Evolutionary conservation across 2,888 invertebrate genomes (phyloP).

Genomic region (Nomada flava): DNA sequence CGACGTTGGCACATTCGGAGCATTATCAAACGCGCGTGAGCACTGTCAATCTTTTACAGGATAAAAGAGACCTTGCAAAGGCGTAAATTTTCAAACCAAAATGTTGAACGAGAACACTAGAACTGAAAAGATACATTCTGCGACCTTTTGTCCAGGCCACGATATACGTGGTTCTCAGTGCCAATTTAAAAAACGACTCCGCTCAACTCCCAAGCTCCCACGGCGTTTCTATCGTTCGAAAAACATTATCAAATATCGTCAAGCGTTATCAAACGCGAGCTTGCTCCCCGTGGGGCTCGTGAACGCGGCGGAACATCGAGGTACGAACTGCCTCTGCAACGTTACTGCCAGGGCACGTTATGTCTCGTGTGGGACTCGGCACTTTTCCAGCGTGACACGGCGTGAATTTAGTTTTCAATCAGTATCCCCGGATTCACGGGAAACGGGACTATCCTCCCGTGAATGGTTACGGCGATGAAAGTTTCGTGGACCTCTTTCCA

Average conservation of each 20-base stretch:
- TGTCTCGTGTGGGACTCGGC: background rate
- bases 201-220: background rate
- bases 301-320: background rate
- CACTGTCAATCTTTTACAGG: background rate
- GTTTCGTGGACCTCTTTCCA: conserved; percentile 43
- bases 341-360: conserved; percentile 9
- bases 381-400: background rate
- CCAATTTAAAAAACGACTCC: background rate
- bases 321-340: conserved; percentile 12
- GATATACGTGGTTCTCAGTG: no score
- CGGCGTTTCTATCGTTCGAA: background rate
- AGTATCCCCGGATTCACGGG: conserved; percentile 23
- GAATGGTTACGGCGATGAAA: conserved; percentile 46
- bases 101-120: no score
- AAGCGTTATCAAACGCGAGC: conserved; percentile 6
- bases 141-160: no score
- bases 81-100: no score
- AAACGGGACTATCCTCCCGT: conserved; percentile 20
- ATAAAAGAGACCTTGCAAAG: background rate
- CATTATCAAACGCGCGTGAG: background rate
- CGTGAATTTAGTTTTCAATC: conserved; percentile 29
- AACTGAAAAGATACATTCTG: no score
- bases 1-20: background rate
- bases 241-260: conserved; percentile 9
- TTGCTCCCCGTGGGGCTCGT: background rate